Percentiles rank a stretch among this genome's conserved stretches.
Evolutionary conservation across 1,140 invertebrate species (phyloP).

Genomic region (Hyposmocoma kahamanoa): DNA sequence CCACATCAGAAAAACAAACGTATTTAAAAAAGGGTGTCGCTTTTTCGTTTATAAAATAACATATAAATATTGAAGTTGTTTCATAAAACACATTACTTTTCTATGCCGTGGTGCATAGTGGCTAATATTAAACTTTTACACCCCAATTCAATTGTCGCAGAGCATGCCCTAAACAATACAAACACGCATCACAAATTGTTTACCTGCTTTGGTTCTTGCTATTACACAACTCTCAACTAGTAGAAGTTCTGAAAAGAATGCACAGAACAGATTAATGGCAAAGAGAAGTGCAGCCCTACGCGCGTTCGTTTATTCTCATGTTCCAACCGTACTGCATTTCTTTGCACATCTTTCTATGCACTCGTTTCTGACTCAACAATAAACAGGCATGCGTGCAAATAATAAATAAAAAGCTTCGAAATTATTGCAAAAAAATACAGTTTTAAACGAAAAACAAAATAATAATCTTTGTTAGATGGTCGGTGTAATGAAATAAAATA

Average conservation of each 20-base stretch:
- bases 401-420: conserved; percentile 26
- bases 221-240: conserved; percentile 18
- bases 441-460: conserved; percentile 12
- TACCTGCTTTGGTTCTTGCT: conserved; percentile 2
- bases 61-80: too few relatives aligned
- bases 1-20: too few relatives aligned
- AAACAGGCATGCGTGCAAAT: conserved; percentile 29
- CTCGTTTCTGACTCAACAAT: conserved; percentile 37
- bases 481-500: too few relatives aligned
- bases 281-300: conserved; percentile 34
- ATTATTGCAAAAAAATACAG: conserved; percentile 66
- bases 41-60: too few relatives aligned
- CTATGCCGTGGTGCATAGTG: too few relatives aligned
- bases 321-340: conserved; percentile 50
- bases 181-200: not conserved
- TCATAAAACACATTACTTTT: too few relatives aligned
- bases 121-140: too few relatives aligned
- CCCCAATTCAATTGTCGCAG: too few relatives aligned
- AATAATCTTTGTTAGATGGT: not conserved
- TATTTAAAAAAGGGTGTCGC: too few relatives aligned
- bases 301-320: conserved; percentile 1
- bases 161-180: too few relatives aligned
- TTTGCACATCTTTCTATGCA: conserved; percentile 68
- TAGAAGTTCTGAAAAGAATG: conserved; percentile 69
- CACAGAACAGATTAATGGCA: conserved; percentile 57